These are phyloP conservation scores for Sepiola atlantica DNA, from an alignment of 2,888 invertebrate species.

Conservation along the genomic window DNA sequence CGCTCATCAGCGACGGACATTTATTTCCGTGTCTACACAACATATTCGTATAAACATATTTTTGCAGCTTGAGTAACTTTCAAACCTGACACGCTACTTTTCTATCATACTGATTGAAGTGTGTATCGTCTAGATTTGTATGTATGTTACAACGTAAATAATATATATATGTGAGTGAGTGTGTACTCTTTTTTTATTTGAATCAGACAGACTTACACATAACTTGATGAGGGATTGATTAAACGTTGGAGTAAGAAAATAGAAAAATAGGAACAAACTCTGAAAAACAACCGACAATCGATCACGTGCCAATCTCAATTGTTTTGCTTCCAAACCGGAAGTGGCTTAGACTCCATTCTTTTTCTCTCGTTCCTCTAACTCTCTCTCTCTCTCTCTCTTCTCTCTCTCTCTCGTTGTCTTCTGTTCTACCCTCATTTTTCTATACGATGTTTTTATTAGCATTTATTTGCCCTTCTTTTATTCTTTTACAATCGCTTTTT, in stretches of 20 bases:
- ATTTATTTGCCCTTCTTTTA: background rate
- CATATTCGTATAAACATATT: too few relatives aligned
- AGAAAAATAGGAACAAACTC: background rate
- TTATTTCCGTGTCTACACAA: too few relatives aligned
- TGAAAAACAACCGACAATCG: constrained; percentile 1
- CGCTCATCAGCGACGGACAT: too few relatives aligned
- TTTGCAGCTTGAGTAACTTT: too few relatives aligned
- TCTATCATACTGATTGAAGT: too few relatives aligned
- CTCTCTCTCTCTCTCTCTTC: background rate
- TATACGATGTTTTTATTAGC: too few relatives aligned
- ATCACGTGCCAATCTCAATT: constrained; percentile 20
- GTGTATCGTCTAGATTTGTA: too few relatives aligned
- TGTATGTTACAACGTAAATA: too few relatives aligned
- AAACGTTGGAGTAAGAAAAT: background rate
- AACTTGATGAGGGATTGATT: background rate
- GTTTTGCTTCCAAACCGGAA: constrained; percentile 6
- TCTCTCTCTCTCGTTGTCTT: background rate
- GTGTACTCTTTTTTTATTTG: background rate
- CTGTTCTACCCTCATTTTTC: background rate
- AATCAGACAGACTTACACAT: background rate
- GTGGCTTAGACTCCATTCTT: background rate
- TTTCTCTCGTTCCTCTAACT: too few relatives aligned
- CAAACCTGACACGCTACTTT: too few relatives aligned
- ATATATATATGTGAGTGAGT: constrained; percentile 32
- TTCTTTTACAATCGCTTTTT: background rate